These are phyloP conservation scores for Lasioglossum calceatum DNA, from an alignment of 2,888 invertebrate species.

Conservation along the genomic window DNA sequence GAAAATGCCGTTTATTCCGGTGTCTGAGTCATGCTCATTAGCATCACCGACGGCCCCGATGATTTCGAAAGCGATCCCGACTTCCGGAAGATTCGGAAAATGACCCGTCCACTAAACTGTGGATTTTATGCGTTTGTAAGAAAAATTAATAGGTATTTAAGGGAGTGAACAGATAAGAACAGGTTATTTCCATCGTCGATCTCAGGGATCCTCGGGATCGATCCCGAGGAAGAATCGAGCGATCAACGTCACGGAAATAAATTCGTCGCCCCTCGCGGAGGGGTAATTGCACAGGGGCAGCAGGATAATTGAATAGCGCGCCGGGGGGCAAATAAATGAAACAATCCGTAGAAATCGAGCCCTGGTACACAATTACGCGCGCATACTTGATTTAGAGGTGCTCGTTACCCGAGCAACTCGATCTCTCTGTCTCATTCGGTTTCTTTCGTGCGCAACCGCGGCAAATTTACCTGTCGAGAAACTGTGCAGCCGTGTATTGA, in stretches of 20 bases:
- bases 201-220: background rate
- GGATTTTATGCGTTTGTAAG: background rate
- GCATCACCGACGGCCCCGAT: background rate
- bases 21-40: constrained; percentile 35
- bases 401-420: background rate
- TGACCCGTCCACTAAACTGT: background rate
- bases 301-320: constrained; percentile 48
- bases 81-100: background rate
- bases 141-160: too few relatives aligned
- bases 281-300: constrained; percentile 35
- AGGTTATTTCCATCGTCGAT: too few relatives aligned
- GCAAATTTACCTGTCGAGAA: constrained; percentile 31
- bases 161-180: too few relatives aligned
- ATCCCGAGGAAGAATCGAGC: background rate
- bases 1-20: constrained; percentile 35
- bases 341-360: constrained; percentile 35
- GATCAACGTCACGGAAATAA: constrained; percentile 32
- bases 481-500: constrained; percentile 9
- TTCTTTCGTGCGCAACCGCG: background rate
- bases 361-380: constrained; percentile 18
- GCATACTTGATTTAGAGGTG: constrained; percentile 39
- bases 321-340: constrained; percentile 43
- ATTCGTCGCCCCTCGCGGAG: constrained; percentile 7
- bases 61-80: constrained; percentile 29
- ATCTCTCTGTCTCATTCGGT: background rate